These are phyloP conservation scores for Sparidentex hasta DNA, from an alignment of 2,797 vertebrate species.

Conservation along the genomic window DNA sequence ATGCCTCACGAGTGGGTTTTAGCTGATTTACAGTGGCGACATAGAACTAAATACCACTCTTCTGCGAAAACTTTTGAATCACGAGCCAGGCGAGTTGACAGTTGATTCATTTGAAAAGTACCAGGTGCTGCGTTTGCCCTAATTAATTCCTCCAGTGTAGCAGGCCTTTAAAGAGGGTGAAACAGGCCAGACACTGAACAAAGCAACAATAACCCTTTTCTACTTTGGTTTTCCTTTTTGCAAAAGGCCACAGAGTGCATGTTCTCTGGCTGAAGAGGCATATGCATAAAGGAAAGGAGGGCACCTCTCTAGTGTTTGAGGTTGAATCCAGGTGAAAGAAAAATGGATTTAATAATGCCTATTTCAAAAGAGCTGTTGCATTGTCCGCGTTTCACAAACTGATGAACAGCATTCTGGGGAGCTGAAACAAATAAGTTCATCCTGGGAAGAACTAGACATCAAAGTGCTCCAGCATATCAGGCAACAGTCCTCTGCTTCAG, in stretches of 20 bases:
- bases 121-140: conserved; percentile 40
- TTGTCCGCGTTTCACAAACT: conserved; percentile 56
- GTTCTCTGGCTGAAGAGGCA: conserved; percentile 12
- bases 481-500: conserved; percentile 41
- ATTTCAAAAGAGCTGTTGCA: conserved; percentile 57
- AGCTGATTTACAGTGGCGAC: conserved; percentile 20
- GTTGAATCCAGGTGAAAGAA: conserved; percentile 71
- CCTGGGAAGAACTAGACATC: conserved; percentile 41
- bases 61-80: conserved; percentile 27
- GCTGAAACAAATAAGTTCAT: conserved; percentile 61
- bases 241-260: conserved; percentile 22
- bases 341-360: conserved; percentile 72
- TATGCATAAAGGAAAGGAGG: conserved; percentile 21
- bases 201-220: conserved; percentile 32
- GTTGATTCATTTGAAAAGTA: conserved; percentile 38
- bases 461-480: conserved; percentile 54
- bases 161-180: conserved; percentile 21
- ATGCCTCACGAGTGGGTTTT: neutral
- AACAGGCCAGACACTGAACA: conserved; percentile 21
- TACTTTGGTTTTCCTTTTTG: conserved; percentile 26
- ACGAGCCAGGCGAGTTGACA: conserved; percentile 40
- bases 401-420: conserved; percentile 70
- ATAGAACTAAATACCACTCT: conserved; percentile 20
- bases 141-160: conserved; percentile 45
- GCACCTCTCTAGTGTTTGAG: conserved; percentile 21